phyloP scores from a whole-genome alignment of 1,140 invertebrate genomes.

The Macrobrachium nipponense region DNA sequence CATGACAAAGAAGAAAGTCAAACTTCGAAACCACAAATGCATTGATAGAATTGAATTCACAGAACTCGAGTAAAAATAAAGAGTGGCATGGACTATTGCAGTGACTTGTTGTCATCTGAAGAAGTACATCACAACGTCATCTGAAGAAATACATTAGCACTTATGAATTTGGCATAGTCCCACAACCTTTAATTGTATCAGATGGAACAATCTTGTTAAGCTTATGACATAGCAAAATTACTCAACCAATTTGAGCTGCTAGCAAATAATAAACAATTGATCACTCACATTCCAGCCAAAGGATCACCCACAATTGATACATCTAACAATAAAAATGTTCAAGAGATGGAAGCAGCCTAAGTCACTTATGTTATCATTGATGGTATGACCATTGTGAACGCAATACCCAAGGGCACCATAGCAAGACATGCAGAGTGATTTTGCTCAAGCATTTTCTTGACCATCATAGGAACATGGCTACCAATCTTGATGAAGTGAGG shows the following conservation, averaged over 20 bases:
- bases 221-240: constrained; percentile 28
- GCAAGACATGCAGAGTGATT: too few relatives aligned
- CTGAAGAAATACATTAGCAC: constrained; percentile 29
- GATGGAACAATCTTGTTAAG: constrained; percentile 21
- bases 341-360: too few relatives aligned
- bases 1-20: constrained; percentile 37
- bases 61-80: constrained; percentile 23
- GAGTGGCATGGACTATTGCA: constrained; percentile 49
- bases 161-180: constrained; percentile 31
- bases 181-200: constrained; percentile 26
- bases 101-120: constrained; percentile 35
- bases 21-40: constrained; percentile 40
- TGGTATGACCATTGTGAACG: too few relatives aligned
- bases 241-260: constrained; percentile 26
- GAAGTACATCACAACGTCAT: constrained; percentile 17
- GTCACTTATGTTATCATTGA: too few relatives aligned
- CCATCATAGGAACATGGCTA: too few relatives aligned
- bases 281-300: too few relatives aligned
- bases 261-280: background rate
- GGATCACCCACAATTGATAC: too few relatives aligned
- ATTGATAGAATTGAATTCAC: constrained; percentile 3
- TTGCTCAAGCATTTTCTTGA: too few relatives aligned
- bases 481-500: too few relatives aligned
- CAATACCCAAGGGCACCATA: too few relatives aligned
- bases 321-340: too few relatives aligned